Evolutionary conservation across 2,113 vertebrate genomes (phyloP).

Genomic region (Pangasianodon gigas): DNA sequence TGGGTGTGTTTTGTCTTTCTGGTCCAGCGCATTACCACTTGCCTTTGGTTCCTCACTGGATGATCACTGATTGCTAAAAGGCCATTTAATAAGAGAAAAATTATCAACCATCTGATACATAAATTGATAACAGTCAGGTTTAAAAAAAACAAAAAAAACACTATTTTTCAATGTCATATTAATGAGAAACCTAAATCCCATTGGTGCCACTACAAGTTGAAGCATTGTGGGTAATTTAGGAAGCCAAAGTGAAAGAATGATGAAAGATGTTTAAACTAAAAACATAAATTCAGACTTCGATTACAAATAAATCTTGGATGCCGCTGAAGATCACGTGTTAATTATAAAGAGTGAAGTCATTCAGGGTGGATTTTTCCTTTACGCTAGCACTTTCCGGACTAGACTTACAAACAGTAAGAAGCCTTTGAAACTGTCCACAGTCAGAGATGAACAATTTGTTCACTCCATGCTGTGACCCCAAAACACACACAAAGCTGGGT

Average conservation of each 20-base stretch:
- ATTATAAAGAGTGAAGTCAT: neutral
- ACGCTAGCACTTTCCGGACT: neutral
- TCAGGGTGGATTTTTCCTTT: neutral
- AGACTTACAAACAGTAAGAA: neutral
- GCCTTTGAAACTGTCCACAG: constrained; percentile 8
- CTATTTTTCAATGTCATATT: neutral
- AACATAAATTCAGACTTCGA: neutral
- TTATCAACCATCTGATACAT: neutral
- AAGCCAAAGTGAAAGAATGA: neutral
- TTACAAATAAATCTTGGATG: neutral
- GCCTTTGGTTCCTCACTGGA: neutral
- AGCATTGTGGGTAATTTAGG: neutral
- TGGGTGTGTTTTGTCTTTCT: neutral
- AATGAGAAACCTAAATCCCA: neutral
- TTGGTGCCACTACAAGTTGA: neutral
- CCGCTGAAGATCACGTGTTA: neutral
- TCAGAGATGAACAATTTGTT: constrained; percentile 33
- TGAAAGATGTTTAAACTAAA: neutral
- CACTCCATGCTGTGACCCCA: constrained; percentile 30
- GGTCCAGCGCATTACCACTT: neutral
- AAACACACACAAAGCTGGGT: constrained; percentile 43
- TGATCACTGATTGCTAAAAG: neutral
- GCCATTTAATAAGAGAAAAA: neutral
- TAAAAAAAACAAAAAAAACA: too few species aligned
- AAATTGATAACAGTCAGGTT: too few species aligned